Evolutionary conservation across 2,113 vertebrate species (phyloP).

Genomic region (Podocnemis expansa): DNA sequence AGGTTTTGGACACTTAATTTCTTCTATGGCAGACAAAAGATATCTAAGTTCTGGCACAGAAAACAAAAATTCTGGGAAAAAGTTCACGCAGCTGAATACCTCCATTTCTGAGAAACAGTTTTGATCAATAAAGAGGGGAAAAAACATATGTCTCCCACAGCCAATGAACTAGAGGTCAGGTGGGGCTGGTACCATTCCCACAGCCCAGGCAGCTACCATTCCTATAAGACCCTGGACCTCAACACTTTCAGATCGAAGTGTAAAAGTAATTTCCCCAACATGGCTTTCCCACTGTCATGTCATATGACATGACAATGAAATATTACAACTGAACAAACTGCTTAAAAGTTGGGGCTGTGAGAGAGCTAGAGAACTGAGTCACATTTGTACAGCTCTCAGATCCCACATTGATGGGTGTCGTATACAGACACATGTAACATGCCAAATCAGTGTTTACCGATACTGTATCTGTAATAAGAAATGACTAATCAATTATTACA

Average conservation of each 20-base stretch:
- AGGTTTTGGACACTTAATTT: background rate
- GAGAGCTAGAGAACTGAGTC: background rate
- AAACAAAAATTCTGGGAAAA: background rate
- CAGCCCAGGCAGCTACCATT: fast-evolving
- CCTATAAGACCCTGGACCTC: background rate
- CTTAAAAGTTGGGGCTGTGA: background rate
- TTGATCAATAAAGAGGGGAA: background rate
- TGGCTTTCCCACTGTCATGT: background rate
- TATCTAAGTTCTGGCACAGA: background rate
- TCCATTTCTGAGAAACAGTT: background rate
- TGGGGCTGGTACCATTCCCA: background rate
- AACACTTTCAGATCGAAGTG: background rate
- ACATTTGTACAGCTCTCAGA: too few relatives aligned
- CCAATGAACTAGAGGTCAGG: background rate
- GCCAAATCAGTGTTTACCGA: background rate
- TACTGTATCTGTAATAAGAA: background rate
- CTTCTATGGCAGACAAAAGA: background rate
- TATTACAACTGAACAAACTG: background rate
- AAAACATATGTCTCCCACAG: background rate
- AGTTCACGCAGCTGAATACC: background rate
- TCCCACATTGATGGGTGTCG: too few relatives aligned
- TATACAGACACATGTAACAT: too few relatives aligned
- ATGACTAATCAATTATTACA: background rate
- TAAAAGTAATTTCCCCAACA: slow-evolving; percentile 7
- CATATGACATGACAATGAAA: background rate